These are phyloP conservation scores for Lasioglossum lativentre DNA, from an alignment of 2,888 invertebrate species.

Conservation along the genomic window DNA sequence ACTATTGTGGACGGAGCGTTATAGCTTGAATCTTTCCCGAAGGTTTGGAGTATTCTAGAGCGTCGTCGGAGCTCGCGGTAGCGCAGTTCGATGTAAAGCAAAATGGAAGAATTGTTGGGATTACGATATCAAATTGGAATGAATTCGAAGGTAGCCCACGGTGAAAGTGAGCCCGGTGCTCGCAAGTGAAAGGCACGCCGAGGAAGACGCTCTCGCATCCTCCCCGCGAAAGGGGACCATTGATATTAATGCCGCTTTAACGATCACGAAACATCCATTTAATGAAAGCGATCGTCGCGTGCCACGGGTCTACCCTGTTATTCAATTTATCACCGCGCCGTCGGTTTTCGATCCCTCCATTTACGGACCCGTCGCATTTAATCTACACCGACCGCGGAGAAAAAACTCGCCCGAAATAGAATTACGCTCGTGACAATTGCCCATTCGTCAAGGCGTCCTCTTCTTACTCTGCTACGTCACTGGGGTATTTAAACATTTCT, in stretches of 20 bases:
- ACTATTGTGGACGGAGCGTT: too few relatives aligned
- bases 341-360: conserved; percentile 40
- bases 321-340: conserved; percentile 68
- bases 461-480: not conserved
- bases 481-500: not conserved
- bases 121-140: not conserved
- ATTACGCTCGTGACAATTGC: not conserved
- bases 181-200: conserved; percentile 26
- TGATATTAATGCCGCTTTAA: conserved; percentile 77
- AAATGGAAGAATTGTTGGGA: not conserved
- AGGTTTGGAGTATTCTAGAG: too few relatives aligned
- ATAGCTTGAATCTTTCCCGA: too few relatives aligned
- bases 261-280: conserved; percentile 67
- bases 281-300: conserved; percentile 73
- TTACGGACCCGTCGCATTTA: not conserved
- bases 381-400: not conserved
- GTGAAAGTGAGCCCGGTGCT: conserved; percentile 1
- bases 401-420: not conserved
- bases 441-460: not conserved
- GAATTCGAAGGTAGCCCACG: not conserved
- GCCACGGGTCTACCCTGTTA: conserved; percentile 77
- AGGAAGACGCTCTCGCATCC: conserved; percentile 42
- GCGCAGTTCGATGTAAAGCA: not conserved
- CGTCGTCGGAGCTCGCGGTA: not conserved
- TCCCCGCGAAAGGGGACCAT: conserved; percentile 65